These are phyloP conservation scores for Columba janthina DNA, from an alignment of 2,113 vertebrate genomes.

Conservation along the genomic window DNA sequence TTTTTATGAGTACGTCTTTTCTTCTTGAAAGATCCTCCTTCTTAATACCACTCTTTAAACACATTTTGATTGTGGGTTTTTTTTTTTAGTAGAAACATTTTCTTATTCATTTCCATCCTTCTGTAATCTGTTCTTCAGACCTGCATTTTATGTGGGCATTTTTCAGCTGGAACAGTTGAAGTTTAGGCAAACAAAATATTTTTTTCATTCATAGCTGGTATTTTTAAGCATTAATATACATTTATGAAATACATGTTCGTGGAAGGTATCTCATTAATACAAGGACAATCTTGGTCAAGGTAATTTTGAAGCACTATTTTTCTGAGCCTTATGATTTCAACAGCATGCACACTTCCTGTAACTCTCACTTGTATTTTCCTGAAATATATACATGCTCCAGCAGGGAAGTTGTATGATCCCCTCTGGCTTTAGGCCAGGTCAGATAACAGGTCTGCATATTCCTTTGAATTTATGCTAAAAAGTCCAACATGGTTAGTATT, in stretches of 20 bases:
- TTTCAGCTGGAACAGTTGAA: background rate
- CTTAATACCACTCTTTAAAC: background rate
- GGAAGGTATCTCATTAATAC: background rate
- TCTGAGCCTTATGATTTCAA: background rate
- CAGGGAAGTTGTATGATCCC: background rate
- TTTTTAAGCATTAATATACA: background rate
- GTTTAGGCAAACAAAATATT: background rate
- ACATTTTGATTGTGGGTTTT: accelerated
- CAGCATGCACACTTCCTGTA: background rate
- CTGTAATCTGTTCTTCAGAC: background rate
- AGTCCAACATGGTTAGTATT: background rate
- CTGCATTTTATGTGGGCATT: background rate
- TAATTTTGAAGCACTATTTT: background rate
- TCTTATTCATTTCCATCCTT: background rate
- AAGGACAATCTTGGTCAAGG: background rate
- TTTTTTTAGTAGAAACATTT: background rate
- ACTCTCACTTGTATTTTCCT: background rate
- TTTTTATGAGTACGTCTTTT: background rate
- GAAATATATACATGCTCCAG: background rate
- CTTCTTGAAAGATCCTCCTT: background rate
- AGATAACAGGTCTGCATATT: background rate
- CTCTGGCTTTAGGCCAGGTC: background rate
- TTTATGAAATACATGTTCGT: background rate
- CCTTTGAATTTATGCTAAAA: background rate
- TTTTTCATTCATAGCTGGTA: background rate